Evolutionary conservation across 2,797 vertebrate genomes (phyloP), one percentile per base, ranked within the genome.

Genomic region (Micropoecilia bifurca): DNA sequence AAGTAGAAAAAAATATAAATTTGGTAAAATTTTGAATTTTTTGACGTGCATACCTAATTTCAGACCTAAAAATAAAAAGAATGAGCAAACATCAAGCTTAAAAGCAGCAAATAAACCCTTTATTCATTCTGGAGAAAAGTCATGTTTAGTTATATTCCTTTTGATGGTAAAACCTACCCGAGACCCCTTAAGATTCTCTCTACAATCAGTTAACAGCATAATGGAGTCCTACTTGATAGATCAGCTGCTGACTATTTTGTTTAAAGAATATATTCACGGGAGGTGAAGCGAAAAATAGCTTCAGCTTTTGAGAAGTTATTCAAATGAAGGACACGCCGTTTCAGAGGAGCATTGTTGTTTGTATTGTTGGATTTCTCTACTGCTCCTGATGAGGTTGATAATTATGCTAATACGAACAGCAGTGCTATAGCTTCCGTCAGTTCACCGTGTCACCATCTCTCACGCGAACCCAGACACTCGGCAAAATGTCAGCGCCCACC

Each of bases 341-440:
- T 48, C 39, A 36, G 59, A 66, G 13, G 28, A 73, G 20, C 71
- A 30, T 16, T 9, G 30, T 76, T 59, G 79, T 87, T 82, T 30
- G 45, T 69, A 73, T 75, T 74, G 89, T 86, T 55, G 74, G 33
- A 83, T 39, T 45, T 87, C 81, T 74, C 59, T 71, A 33, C 33
- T 14, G 41, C 75, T 2, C 66, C 88, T 25, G 92, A 94, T 93
- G 59, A 81, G 63, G 0, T 18, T 76, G 87, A 93, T 93, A 88
- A 92, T 91, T 93, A 94, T 94, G 92, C 88, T 95, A 93, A 94
- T 94, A 89, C 88, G 87, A 90, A 88, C 85, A 71, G 82, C 83
- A 0, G 48, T 2, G 88, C 50, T 25, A 87, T 83, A 86, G 85
- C 90, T 87, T 46, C 4, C 74, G 12, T 6, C 1, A 80, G 94